Base-by-base conservation (phyloP, 2,888 invertebrate genomes). In the Furcula furcula region DNA sequence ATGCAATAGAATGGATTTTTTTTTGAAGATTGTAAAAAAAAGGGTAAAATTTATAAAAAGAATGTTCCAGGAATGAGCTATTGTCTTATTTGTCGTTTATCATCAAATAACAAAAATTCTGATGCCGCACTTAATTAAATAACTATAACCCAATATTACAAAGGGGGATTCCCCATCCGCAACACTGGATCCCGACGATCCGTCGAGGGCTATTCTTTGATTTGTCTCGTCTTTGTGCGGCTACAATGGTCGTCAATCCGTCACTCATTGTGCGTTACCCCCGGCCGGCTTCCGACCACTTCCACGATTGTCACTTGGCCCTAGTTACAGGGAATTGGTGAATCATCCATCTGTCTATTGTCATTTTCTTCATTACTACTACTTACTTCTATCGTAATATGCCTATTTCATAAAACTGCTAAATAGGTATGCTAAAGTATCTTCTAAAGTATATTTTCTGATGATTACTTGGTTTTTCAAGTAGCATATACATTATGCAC, bases 201-300 rank as follows among this genome's bases (percentile, higher is more conserved):
- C 36, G 19, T 29, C 12, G 49, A 61, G 55, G 61, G 49, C 55
- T 48, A 57, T 67, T 67, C 65, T 65, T 64, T 65, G 68, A 71
- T 71, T 72, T 71, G 68, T 72, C 67, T 66, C 62, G 59, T 63
- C 69, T 73, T 54, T 56, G 54, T 48, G 30, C 11, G 50, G 45
- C 47, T 46, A 65, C 69, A 74, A 71, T 69, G 56, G 65, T 51
- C 68, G 66, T 58, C 71, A 65, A 72, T 75, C 70, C 61, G 69
- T 73, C 76, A 65, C 51, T 64, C 60, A 62, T 70, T 70, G 75
- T 71, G 48, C 39, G 29, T 36, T 39, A 41, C 49, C 49, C 53
- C 49, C 42, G 43, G 36, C 15, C 46, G 37, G 45, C 53, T 65
- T 62, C 60, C 61, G 56, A 61, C 44, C 57, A 57, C 51, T 54